phyloP scores from a whole-genome alignment of 2,113 vertebrate genomes.

The Ophthalmolycus amberensis region DNA sequence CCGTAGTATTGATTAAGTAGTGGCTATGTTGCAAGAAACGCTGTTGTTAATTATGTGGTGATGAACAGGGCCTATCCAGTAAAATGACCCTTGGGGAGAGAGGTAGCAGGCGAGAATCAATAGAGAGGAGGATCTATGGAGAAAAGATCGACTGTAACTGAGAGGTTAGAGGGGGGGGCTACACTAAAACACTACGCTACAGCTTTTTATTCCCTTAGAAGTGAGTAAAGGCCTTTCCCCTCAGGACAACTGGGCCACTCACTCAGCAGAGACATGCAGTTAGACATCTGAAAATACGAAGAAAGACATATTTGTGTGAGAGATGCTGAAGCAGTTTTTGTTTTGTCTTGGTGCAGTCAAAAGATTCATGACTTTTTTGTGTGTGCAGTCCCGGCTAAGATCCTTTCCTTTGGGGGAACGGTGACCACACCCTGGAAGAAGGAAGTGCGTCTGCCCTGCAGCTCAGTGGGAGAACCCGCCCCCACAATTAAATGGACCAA shows the following conservation, averaged over 20 bases:
- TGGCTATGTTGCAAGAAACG: slow-evolving; percentile 68
- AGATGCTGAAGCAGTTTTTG: not conserved
- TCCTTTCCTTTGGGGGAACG: slow-evolving; percentile 96
- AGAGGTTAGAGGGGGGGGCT: slow-evolving; percentile 55
- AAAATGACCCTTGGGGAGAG: slow-evolving; percentile 80
- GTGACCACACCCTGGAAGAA: slow-evolving; percentile 99
- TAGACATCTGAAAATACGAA: slow-evolving; percentile 20
- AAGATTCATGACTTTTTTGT: not conserved
- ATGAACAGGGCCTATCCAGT: slow-evolving; percentile 82
- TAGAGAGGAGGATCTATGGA: slow-evolving; percentile 77
- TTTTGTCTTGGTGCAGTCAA: not conserved
- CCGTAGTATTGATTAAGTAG: slow-evolving; percentile 75
- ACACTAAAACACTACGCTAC: slow-evolving; percentile 31
- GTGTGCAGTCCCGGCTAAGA: slow-evolving; percentile 92
- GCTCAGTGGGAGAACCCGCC: slow-evolving; percentile 92
- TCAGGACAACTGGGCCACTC: slow-evolving; percentile 34
- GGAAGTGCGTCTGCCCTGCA: slow-evolving; percentile 94
- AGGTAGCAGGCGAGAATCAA: slow-evolving; percentile 74
- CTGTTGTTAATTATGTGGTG: slow-evolving; percentile 85
- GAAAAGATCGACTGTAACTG: slow-evolving; percentile 70
- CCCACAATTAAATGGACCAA: slow-evolving; percentile 98
- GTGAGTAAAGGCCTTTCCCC: slow-evolving; percentile 42
- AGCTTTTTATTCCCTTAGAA: slow-evolving; percentile 46
- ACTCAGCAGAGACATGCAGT: slow-evolving; percentile 30
- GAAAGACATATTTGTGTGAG: not conserved